Conservation (phyloP, 2,113 vertebrate genomes). For the Oryzias melastigma region DNA sequence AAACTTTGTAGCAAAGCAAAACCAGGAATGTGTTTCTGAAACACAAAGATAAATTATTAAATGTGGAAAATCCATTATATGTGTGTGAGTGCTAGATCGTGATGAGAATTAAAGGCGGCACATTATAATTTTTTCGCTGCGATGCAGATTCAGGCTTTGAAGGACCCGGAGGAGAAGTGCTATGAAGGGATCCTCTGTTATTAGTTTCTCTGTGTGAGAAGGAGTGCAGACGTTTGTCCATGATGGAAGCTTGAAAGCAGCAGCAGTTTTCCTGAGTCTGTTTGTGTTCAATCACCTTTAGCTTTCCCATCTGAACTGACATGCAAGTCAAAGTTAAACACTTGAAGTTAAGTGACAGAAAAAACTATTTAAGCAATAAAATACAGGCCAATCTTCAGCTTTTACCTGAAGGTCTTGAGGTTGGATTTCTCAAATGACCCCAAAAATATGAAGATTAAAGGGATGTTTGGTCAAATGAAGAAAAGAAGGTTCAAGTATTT, state of each 20-base stretch:
- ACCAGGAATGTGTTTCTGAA: conserved; percentile 50
- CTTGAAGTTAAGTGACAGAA: background rate
- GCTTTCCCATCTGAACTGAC: conserved; percentile 14
- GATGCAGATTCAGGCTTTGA: conserved; percentile 54
- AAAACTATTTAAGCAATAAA: conserved; percentile 3
- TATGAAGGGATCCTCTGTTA: conserved; percentile 50
- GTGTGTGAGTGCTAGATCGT: conserved; percentile 42
- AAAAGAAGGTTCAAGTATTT: too few relatives aligned
- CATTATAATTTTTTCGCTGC: conserved; percentile 56
- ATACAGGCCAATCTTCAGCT: too few relatives aligned
- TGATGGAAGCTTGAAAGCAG: conserved; percentile 32
- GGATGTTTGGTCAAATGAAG: too few relatives aligned
- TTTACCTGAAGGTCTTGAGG: too few relatives aligned
- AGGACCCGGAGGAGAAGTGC: conserved; percentile 41
- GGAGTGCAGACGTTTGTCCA: conserved; percentile 48
- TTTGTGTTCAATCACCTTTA: conserved; percentile 20
- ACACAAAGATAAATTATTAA: conserved; percentile 55
- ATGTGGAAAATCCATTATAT: conserved; percentile 37
- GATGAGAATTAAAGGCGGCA: conserved; percentile 55
- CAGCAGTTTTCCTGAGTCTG: conserved; percentile 36
- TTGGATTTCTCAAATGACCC: too few relatives aligned
- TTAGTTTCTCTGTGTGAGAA: conserved; percentile 46
- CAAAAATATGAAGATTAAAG: too few relatives aligned
- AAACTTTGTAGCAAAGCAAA: conserved; percentile 48
- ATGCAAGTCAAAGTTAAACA: conserved; percentile 15